Conservation (phyloP, 1,140 invertebrate species). For the Sarcophaga peregrina region DNA sequence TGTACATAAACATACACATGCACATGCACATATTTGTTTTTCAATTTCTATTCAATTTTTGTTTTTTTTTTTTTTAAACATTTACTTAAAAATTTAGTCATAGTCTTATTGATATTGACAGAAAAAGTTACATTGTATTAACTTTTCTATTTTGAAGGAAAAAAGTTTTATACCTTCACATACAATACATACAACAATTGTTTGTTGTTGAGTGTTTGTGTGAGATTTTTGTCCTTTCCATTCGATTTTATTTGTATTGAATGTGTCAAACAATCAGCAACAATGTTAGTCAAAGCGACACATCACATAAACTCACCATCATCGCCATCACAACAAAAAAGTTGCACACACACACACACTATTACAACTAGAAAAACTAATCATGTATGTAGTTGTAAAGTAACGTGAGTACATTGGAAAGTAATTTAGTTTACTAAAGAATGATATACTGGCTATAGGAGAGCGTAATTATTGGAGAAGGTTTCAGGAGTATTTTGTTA, state of each 20-base stretch:
- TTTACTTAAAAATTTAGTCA: slow-evolving; percentile 30
- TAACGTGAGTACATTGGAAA: no score
- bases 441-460: no score
- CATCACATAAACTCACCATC: slow-evolving; percentile 39
- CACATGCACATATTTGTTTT: neutral
- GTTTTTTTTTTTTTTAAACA: slow-evolving; percentile 2
- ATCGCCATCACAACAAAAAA: neutral
- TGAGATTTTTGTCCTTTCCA: neutral
- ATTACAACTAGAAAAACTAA: no score
- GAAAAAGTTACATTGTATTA: slow-evolving; percentile 37
- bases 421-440: no score
- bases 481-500: no score
- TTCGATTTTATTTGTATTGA: slow-evolving; percentile 40
- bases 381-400: no score
- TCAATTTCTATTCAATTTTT: neutral
- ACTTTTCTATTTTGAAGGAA: neutral
- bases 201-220: slow-evolving; percentile 12
- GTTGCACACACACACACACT: neutral
- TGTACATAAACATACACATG: neutral
- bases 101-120: slow-evolving; percentile 31
- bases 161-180: slow-evolving; percentile 8
- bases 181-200: neutral
- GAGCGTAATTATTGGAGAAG: no score
- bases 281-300: slow-evolving; percentile 38
- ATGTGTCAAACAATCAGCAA: slow-evolving; percentile 41